These are phyloP conservation scores for Nerophis lumbriciformis DNA, from an alignment of 2,113 vertebrate genomes.

Conservation along the genomic window DNA sequence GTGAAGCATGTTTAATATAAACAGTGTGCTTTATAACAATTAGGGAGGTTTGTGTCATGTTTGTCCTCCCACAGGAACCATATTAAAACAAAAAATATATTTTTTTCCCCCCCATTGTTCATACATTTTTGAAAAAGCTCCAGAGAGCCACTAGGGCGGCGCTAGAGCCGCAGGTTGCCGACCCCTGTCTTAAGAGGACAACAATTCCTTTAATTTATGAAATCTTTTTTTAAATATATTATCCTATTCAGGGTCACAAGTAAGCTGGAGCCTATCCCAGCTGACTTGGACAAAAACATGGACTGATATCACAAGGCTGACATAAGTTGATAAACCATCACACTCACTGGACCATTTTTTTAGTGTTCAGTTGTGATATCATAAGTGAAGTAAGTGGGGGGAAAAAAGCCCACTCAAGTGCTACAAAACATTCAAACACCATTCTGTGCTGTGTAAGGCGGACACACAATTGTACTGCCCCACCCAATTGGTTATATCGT, in stretches of 20 bases:
- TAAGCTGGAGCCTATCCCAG: background rate
- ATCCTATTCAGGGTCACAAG: background rate
- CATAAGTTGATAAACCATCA: background rate
- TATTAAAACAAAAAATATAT: no score
- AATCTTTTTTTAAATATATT: background rate
- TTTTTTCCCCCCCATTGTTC: no score
- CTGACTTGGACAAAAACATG: background rate
- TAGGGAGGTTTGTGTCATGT: no score
- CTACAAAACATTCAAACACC: background rate
- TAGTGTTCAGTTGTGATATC: background rate
- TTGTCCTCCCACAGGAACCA: no score
- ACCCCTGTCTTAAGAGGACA: conserved; percentile 71
- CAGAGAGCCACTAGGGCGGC: no score
- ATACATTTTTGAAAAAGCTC: no score
- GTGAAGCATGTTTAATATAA: no score
- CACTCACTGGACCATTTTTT: background rate
- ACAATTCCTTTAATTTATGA: background rate
- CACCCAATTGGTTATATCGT: background rate
- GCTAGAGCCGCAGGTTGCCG: no score
- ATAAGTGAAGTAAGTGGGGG: no score
- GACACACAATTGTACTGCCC: background rate
- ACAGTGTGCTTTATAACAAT: no score
- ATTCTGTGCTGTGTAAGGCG: background rate
- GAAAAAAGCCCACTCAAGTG: background rate
- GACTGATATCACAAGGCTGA: conserved; percentile 1